phyloP scores from a whole-genome alignment of 1,140 invertebrate species.

The Palaemon carinicauda region DNA sequence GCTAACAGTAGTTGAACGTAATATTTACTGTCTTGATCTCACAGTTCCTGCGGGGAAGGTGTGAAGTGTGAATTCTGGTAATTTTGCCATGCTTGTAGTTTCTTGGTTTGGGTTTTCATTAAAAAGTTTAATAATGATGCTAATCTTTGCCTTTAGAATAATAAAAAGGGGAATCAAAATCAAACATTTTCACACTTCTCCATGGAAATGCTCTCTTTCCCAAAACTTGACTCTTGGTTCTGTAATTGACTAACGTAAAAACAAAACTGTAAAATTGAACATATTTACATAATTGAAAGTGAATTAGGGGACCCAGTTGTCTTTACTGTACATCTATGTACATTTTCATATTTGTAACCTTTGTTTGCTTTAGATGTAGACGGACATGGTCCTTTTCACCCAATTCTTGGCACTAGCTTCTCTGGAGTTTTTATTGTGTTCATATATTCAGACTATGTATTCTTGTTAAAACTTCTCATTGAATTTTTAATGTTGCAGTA shows the following conservation, averaged over 20 bases:
- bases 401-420: conserved; percentile 41
- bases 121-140: conserved; percentile 7
- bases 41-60: conserved; percentile 40
- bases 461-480: conserved; percentile 48
- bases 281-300: background rate
- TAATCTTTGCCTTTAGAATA: conserved; percentile 20
- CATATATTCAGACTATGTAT: conserved; percentile 42
- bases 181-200: conserved; percentile 52
- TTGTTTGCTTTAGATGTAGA: conserved; percentile 50
- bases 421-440: conserved; percentile 45
- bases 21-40: conserved; percentile 58
- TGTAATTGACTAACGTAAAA: conserved; percentile 25
- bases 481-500: conserved; percentile 42
- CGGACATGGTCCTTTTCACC: conserved; percentile 44
- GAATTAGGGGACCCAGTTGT: conserved; percentile 42
- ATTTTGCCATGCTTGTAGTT: conserved; percentile 41
- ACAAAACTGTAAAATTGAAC: conserved; percentile 3
- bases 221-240: conserved; percentile 43
- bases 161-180: background rate
- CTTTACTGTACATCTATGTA: conserved; percentile 53
- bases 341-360: conserved; percentile 54
- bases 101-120: conserved; percentile 40
- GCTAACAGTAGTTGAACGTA: conserved; percentile 56
- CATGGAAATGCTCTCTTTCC: conserved; percentile 46
- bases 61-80: conserved; percentile 37